Evolutionary conservation across 35 echinoderm and acorn worm genomes (phyloP).

Genomic region (Ophioderma brevispina): DNA sequence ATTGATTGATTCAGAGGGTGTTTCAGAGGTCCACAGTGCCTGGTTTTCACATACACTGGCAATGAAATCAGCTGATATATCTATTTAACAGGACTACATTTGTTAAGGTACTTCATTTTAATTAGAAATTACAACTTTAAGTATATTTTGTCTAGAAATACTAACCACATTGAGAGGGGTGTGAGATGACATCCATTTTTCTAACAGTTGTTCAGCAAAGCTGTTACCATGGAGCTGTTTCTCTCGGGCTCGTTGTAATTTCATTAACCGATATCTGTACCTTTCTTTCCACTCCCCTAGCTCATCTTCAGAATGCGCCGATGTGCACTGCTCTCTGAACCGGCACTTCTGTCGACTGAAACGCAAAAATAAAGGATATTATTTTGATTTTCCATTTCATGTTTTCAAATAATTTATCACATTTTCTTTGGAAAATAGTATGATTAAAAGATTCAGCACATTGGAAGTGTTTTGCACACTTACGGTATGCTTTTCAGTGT

Average conservation of each 20-base stretch:
- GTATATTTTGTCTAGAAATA: neutral
- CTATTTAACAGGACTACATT: no score
- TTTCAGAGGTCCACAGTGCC: neutral
- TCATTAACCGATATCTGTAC: slow-evolving; percentile 95
- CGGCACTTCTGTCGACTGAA: slow-evolving; percentile 80
- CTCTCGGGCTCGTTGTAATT: slow-evolving; percentile 87
- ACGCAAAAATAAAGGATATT: no score
- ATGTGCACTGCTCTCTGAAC: slow-evolving; percentile 90
- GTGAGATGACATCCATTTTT: slow-evolving; percentile 81
- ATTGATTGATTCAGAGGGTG: neutral
- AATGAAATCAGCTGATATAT: no score
- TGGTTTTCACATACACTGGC: neutral
- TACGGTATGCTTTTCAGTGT: no score
- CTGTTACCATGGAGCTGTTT: slow-evolving; percentile 95
- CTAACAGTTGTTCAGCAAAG: slow-evolving; percentile 85
- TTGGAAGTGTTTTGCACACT: no score
- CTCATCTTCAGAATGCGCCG: slow-evolving; percentile 95
- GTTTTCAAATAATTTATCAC: no score
- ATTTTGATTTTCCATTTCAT: no score
- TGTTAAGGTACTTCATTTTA: neutral
- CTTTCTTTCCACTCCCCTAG: slow-evolving; percentile 95
- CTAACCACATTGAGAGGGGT: slow-evolving; percentile 86
- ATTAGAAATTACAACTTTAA: neutral
- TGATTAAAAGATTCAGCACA: no score
- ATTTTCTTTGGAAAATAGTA: no score